phyloP scores from a whole-genome alignment of 2,797 vertebrate species.

The Kryptopterus vitreolus region DNA sequence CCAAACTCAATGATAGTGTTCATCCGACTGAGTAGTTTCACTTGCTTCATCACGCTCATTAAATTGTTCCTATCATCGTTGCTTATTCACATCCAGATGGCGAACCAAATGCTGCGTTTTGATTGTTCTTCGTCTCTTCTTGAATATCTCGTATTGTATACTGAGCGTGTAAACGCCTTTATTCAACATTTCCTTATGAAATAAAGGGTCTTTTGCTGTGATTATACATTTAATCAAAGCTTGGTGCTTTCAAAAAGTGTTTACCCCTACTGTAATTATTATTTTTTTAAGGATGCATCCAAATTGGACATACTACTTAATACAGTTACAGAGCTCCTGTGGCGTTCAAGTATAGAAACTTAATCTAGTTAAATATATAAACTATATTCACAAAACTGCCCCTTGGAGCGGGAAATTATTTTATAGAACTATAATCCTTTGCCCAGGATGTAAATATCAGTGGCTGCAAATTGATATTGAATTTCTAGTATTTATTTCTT shows the following conservation, averaged over 20 bases:
- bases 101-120: constrained; percentile 44
- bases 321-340: not conserved
- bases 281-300: not conserved
- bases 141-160: constrained; percentile 46
- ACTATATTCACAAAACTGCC: not conserved
- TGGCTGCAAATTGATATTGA: constrained; percentile 1
- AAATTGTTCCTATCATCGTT: constrained; percentile 29
- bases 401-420: not conserved
- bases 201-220: constrained; percentile 21
- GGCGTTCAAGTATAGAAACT: not conserved
- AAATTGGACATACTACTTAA: not conserved
- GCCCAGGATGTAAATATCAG: constrained; percentile 1
- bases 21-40: constrained; percentile 16
- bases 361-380: not conserved
- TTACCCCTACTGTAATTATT: not conserved
- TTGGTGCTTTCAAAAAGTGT: not conserved
- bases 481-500: constrained; percentile 34
- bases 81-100: constrained; percentile 47
- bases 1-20: constrained; percentile 13
- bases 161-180: constrained; percentile 33
- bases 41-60: constrained; percentile 33
- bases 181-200: constrained; percentile 42
- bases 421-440: not conserved
- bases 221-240: constrained; percentile 8
- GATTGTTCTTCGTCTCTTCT: constrained; percentile 51